Percentiles rank a stretch among this genome's conserved stretches.
phyloP scores from a whole-genome alignment of 1,140 invertebrate species.

The Druon quercuslanigerum region DNA sequence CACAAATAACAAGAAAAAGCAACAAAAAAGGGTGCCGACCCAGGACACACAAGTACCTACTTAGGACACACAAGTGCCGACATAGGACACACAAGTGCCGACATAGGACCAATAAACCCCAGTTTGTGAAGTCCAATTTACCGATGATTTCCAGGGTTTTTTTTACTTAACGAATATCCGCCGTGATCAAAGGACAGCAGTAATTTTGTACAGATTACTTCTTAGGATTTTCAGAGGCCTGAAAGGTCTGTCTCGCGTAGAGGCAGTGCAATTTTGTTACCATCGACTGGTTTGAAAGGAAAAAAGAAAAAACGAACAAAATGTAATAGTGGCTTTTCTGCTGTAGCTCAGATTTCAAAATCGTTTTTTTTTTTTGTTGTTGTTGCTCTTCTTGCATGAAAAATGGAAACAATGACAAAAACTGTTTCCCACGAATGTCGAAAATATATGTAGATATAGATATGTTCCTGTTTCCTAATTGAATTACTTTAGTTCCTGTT shows the following conservation, averaged over 20 bases:
- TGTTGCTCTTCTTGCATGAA: not conserved
- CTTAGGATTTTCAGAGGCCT: conserved; percentile 45
- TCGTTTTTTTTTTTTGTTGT: not conserved
- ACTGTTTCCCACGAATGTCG: not conserved
- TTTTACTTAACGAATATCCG: conserved; percentile 18
- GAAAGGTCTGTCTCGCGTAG: not conserved
- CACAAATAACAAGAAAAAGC: too few relatives aligned
- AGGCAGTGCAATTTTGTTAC: conserved; percentile 8
- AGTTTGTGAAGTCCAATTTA: too few relatives aligned
- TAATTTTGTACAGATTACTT: conserved; percentile 62
- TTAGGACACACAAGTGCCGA: too few relatives aligned
- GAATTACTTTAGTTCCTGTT: not conserved
- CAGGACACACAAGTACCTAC: too few relatives aligned
- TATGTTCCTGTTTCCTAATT: conserved; percentile 2
- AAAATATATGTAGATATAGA: conserved; percentile 5
- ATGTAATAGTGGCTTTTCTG: conserved; percentile 31
- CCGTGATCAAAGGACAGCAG: conserved; percentile 47
- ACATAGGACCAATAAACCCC: too few relatives aligned
- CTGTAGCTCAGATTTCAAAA: not conserved
- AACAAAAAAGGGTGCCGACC: too few relatives aligned
- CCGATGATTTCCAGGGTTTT: too few relatives aligned
- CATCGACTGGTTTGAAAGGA: conserved; percentile 21
- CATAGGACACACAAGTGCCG: too few relatives aligned
- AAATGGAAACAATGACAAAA: conserved; percentile 9
- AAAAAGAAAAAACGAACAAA: conserved; percentile 26